Percentiles rank a stretch among this genome's conserved stretches.
Conservation (phyloP, 2,888 invertebrate species). For the Tetragonisca angustula region DNA sequence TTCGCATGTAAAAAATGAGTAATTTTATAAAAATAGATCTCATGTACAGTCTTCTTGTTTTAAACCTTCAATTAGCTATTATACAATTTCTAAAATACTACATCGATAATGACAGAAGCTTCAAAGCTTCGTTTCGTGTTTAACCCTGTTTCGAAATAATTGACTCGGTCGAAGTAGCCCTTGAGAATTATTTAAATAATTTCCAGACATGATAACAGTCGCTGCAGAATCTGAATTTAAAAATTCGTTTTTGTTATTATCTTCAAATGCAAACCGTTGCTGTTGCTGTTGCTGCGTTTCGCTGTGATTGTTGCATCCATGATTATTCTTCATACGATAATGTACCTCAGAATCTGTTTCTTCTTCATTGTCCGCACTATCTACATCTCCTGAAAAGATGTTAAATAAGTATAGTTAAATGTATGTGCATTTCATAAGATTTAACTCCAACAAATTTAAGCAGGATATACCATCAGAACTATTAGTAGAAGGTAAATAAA, state of each 20-base stretch:
- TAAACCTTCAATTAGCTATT: slow-evolving; percentile 36
- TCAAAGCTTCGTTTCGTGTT: slow-evolving; percentile 82
- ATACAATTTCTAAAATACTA: slow-evolving; percentile 28
- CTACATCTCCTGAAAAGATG: slow-evolving; percentile 88
- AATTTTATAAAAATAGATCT: slow-evolving; percentile 48
- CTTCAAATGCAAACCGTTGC: slow-evolving; percentile 73
- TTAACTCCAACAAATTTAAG: not conserved
- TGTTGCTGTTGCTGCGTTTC: slow-evolving; percentile 62
- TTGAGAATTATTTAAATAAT: slow-evolving; percentile 76
- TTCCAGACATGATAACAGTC: slow-evolving; percentile 66
- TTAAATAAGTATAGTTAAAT: slow-evolving; percentile 23
- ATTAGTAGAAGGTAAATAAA: slow-evolving; percentile 92
- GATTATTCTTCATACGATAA: slow-evolving; percentile 70
- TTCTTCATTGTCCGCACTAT: slow-evolving; percentile 91
- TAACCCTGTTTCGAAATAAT: slow-evolving; percentile 79
- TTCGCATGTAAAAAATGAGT: not conserved
- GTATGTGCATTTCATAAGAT: not conserved
- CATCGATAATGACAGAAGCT: slow-evolving; percentile 7
- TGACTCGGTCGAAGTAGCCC: slow-evolving; percentile 78
- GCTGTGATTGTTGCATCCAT: slow-evolving; percentile 59
- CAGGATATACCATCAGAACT: slow-evolving; percentile 90
- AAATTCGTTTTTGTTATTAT: slow-evolving; percentile 64
- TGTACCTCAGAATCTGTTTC: slow-evolving; percentile 82
- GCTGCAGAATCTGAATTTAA: slow-evolving; percentile 65
- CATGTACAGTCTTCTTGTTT: slow-evolving; percentile 39